Evolutionary conservation across 2,113 vertebrate species (phyloP).

Genomic region (Gallinago media): DNA sequence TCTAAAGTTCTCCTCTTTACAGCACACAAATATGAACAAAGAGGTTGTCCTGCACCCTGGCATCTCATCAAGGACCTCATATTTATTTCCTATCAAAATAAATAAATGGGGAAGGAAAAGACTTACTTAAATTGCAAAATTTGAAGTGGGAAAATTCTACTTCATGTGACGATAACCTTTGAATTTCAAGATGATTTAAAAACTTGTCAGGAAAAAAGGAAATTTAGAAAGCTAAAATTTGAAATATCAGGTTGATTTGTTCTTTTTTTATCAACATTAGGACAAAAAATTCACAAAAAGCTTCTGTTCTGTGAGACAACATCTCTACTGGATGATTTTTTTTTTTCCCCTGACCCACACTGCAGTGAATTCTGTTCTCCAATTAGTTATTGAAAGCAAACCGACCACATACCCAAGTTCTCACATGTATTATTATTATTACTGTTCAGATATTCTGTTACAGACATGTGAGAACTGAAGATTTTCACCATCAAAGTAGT

Average conservation of each 20-base stretch:
- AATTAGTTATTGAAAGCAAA: not conserved
- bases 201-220: not conserved
- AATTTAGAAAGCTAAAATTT: not conserved
- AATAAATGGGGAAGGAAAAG: not conserved
- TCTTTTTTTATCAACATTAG: not conserved
- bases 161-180: not conserved
- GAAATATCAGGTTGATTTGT: not conserved
- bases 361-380: not conserved
- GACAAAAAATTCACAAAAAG: not conserved
- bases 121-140: not conserved
- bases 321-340: not conserved
- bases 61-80: not conserved
- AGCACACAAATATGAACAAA: not conserved
- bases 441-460: not conserved
- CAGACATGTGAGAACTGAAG: not conserved
- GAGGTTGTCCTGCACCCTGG: not conserved
- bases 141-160: not conserved
- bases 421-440: not conserved
- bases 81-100: not conserved
- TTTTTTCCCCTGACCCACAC: rapidly evolving
- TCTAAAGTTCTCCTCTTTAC: not conserved
- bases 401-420: not conserved
- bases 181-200: not conserved
- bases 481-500: not conserved
- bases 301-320: not conserved